Base-by-base conservation (phyloP, 2,888 invertebrate genomes). In the Dorcus parallelipipedus region DNA sequence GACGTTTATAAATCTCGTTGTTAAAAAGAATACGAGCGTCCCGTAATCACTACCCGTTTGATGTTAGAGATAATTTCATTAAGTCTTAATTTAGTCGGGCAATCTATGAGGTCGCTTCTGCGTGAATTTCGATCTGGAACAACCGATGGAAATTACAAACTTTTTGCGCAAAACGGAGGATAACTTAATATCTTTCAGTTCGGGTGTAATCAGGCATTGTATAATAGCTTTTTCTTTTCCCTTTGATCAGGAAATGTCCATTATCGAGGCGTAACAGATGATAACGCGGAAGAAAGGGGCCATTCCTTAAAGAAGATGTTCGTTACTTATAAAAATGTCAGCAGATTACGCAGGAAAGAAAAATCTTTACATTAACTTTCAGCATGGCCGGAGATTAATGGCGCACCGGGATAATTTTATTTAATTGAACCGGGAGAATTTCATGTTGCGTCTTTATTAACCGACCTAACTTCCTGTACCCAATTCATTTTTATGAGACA, bases 171-270 rank as follows among this genome's bases (percentile, higher is more conserved):
- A 54, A 54, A 41, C 20, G 40, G 41, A 26, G 64, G 66, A 68
- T 69, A 69, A 68, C 66, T 68, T 68, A 69, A 68, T 69, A 68
- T 67, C 66, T 62, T 63, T 63, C 64, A 64, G 67, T 65, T 62
- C 58, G 66, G 63, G 64, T 63, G 67, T 68, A 71, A 68, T 70
- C 70, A 70, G 64, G 68, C 69, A 67, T 66, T 65, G 59, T 62
- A 67, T 67, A 67, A 67, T 68, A 62, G 56, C 64, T 59, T 63
- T 62, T 64, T 64, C 62, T 55, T 63, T 67, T 63, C 60, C 56
- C 59, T 65, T 67, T 66, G 67, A 68, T 64, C 67, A 65, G 64
- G 66, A 66, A 66, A 65, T 63, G 66, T 66, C 65, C 62, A 66
- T 68, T 68, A 67, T 64, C 66, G 65, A 64, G 59, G 60, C 64